Percentiles rank a stretch among this genome's conserved stretches.
phyloP scores from a whole-genome alignment of 2,113 vertebrate genomes.

The Trochalopteron elliotii region DNA sequence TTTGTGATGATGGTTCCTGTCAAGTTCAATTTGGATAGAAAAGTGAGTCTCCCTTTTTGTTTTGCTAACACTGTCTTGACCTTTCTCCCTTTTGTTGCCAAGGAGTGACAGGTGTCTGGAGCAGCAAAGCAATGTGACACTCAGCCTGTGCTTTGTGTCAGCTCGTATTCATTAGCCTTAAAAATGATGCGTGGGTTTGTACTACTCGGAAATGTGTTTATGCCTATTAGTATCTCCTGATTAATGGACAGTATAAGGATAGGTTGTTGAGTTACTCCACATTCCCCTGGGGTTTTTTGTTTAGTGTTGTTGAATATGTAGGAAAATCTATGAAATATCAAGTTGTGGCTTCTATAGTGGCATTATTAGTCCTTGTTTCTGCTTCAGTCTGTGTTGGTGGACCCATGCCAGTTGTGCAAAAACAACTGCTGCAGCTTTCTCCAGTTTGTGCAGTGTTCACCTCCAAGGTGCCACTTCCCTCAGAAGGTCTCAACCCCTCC shows the following conservation, averaged over 20 bases:
- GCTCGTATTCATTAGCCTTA: not conserved
- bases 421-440: not conserved
- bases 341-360: not conserved
- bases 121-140: not conserved
- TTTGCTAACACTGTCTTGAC: not conserved
- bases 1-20: constrained; percentile 29
- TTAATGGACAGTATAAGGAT: not conserved
- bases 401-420: rapidly evolving
- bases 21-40: constrained; percentile 6
- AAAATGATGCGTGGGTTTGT: not conserved
- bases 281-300: not conserved
- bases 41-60: not conserved
- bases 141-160: not conserved
- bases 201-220: not conserved
- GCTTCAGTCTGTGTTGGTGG: not conserved
- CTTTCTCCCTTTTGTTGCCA: not conserved
- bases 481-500: not conserved
- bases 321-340: not conserved
- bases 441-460: not conserved
- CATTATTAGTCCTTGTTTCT: not conserved
- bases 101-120: constrained; percentile 20
- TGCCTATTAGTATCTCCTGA: not conserved
- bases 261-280: not conserved
- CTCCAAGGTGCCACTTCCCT: not conserved
- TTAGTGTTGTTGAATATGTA: not conserved